Conservation (phyloP, 2,113 vertebrate species). For the Miniopterus natalensis region DNA sequence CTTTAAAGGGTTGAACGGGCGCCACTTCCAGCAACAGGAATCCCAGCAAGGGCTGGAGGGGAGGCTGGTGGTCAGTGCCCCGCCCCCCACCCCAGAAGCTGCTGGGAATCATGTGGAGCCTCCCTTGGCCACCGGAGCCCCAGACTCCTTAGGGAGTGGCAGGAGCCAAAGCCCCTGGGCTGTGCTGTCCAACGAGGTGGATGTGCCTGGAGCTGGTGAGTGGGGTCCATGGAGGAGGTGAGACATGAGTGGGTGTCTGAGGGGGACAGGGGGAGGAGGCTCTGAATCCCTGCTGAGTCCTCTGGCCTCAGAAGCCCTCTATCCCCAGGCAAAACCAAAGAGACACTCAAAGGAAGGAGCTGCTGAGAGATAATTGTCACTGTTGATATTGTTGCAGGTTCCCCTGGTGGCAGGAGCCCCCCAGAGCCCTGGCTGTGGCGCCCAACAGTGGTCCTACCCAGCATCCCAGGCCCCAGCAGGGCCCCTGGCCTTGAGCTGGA, state of each 20-base stretch:
- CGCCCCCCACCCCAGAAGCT: constrained; percentile 21
- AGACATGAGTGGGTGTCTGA: background rate
- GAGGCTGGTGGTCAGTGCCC: rapidly evolving
- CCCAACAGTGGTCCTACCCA: background rate
- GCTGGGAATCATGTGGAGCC: constrained; percentile 56
- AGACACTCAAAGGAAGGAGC: background rate
- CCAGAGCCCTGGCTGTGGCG: constrained; percentile 65
- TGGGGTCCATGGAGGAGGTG: background rate
- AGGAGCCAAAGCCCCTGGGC: background rate
- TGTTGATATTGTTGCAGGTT: constrained; percentile 60
- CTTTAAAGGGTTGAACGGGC: constrained; percentile 84
- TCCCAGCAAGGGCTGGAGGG: rapidly evolving
- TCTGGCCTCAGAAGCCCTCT: background rate
- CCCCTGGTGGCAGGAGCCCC: constrained; percentile 33
- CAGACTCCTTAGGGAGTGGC: background rate
- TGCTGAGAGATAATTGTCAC: background rate
- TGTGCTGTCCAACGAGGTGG: constrained; percentile 73
- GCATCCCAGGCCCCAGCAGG: background rate
- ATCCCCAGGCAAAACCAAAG: background rate
- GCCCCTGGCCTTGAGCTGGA: background rate
- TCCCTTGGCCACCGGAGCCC: background rate
- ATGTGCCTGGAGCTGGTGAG: constrained; percentile 72
- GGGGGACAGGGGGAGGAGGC: background rate
- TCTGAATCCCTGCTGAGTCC: background rate
- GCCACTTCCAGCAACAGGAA: constrained; percentile 85